Evolutionary conservation across 2,888 invertebrate species (phyloP).

Genomic region (Endotricha flammealis): DNA sequence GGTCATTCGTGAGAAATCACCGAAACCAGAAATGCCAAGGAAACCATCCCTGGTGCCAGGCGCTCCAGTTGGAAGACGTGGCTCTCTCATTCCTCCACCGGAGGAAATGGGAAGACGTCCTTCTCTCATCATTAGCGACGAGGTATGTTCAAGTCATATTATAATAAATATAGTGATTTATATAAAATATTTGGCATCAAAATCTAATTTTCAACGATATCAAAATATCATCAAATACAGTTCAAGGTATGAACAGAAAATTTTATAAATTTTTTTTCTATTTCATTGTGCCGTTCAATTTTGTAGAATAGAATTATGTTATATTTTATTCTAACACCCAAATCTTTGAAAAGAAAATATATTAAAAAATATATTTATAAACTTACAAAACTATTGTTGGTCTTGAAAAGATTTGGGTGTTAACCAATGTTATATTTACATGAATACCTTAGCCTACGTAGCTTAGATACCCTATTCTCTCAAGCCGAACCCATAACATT

Average conservation of each 20-base stretch:
- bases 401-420: conserved; percentile 11
- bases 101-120: conserved; percentile 92
- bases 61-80: conserved; percentile 77
- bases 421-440: background rate
- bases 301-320: conserved; percentile 26
- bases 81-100: conserved; percentile 93
- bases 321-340: conserved; percentile 3
- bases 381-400: too few relatives aligned
- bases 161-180: conserved; percentile 5
- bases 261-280: conserved; percentile 11
- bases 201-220: conserved; percentile 28
- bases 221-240: conserved; percentile 38
- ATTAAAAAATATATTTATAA: too few relatives aligned
- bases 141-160: conserved; percentile 81
- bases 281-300: conserved; percentile 46
- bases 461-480: conserved; percentile 69
- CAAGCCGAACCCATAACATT: conserved; percentile 75
- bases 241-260: conserved; percentile 48
- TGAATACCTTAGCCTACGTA: conserved; percentile 36
- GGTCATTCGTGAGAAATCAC: conserved; percentile 88
- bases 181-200: conserved; percentile 18
- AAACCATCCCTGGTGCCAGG: conserved; percentile 86
- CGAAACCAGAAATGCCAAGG: conserved; percentile 79
- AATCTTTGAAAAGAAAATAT: conserved; percentile 1
- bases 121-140: conserved; percentile 94